A percentile compares a stretch with the other conserved stretches of the same genome.
Evolutionary conservation across 2,797 vertebrate genomes (phyloP).

Genomic region (Poeciliopsis infans): DNA sequence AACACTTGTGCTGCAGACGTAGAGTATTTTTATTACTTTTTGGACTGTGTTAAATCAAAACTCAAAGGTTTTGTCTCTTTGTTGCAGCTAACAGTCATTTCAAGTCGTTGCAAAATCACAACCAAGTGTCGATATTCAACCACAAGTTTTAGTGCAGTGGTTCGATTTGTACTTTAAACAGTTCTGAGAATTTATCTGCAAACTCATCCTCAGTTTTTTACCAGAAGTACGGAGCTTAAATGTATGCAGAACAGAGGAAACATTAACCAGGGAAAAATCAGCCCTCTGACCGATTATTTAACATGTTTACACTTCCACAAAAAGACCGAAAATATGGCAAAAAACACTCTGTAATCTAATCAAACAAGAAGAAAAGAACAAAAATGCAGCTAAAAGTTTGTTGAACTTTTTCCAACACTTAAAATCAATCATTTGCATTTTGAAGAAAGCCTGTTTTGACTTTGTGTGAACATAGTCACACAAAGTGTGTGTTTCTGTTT

Average conservation of each 20-base stretch:
- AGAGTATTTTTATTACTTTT: neutral
- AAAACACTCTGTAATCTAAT: conserved; percentile 12
- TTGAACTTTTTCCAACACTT: conserved; percentile 37
- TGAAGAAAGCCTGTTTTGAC: conserved; percentile 59
- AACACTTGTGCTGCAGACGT: neutral
- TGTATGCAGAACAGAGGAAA: neutral
- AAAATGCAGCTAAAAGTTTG: conserved; percentile 29
- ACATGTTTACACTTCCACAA: conserved; percentile 8
- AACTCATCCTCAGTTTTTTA: neutral
- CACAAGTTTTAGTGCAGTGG: conserved; percentile 26
- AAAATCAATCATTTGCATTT: conserved; percentile 47
- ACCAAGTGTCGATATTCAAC: conserved; percentile 12
- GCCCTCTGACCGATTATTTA: neutral
- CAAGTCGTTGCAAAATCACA: conserved; percentile 11
- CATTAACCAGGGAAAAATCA: conserved; percentile 7
- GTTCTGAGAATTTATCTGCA: neutral
- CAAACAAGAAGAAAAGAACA: conserved; percentile 19
- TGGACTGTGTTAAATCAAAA: neutral
- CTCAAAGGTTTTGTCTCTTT: neutral
- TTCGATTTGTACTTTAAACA: conserved; percentile 6
- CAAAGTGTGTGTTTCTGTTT: no score
- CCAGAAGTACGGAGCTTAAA: conserved; percentile 25
- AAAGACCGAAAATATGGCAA: conserved; percentile 8
- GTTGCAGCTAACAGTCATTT: conserved; percentile 28
- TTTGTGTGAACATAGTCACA: conserved; percentile 46